These are phyloP conservation scores for Andrena praecox DNA, from an alignment of 2,888 invertebrate species.

Conservation along the genomic window DNA sequence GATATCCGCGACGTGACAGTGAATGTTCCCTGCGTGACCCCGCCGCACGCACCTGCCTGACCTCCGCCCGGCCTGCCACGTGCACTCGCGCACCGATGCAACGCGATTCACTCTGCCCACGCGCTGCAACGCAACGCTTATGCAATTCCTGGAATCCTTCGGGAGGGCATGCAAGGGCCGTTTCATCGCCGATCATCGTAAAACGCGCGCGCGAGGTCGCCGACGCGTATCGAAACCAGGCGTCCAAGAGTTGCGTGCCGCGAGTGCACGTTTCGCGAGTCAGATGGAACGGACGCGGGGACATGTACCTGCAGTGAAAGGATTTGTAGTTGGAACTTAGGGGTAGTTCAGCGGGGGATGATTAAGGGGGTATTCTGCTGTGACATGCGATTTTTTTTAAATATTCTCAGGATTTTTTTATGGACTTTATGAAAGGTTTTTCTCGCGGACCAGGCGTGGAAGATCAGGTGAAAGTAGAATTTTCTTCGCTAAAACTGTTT, in stretches of 20 bases:
- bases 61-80: constrained; percentile 73
- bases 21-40: constrained; percentile 77
- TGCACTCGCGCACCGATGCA: constrained; percentile 62
- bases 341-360: no score
- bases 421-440: no score
- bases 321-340: no score
- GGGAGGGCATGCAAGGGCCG: constrained; percentile 57
- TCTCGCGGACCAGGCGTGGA: no score
- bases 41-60: constrained; percentile 82
- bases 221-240: constrained; percentile 13
- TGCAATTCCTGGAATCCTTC: constrained; percentile 73
- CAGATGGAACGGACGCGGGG: neutral
- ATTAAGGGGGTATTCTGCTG: no score
- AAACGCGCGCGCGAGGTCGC: constrained; percentile 40
- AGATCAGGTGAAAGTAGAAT: no score
- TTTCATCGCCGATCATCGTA: constrained; percentile 45
- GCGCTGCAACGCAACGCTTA: constrained; percentile 74
- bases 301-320: neutral
- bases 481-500: no score
- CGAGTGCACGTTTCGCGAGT: neutral
- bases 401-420: no score
- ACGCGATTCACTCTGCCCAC: constrained; percentile 73
- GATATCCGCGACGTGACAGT: constrained; percentile 72
- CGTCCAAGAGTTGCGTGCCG: neutral
- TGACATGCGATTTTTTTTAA: no score